These are phyloP conservation scores for Anastrepha obliqua DNA, from an alignment of 1,140 invertebrate genomes.

Conservation along the genomic window DNA sequence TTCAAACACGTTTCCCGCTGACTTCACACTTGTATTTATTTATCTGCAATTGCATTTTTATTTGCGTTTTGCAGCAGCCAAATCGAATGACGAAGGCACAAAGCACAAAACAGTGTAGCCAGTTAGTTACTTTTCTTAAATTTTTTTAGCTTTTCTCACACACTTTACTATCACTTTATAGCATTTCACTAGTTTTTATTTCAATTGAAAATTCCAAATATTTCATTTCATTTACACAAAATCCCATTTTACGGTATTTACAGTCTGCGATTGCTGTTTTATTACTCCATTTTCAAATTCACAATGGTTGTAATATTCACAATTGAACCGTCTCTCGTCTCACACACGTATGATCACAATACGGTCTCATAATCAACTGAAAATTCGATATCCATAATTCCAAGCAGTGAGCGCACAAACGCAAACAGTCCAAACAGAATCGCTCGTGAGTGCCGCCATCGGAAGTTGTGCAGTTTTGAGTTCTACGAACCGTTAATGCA, in stretches of 20 bases:
- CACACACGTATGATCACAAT: neutral
- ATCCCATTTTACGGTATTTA: neutral
- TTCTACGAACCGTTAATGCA: neutral
- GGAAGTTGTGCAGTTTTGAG: slow-evolving; percentile 42
- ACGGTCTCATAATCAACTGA: slow-evolving; percentile 35
- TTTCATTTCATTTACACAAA: neutral
- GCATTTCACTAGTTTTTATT: neutral
- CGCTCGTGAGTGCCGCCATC: neutral
- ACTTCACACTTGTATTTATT: slow-evolving; percentile 18
- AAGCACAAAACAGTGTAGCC: neutral
- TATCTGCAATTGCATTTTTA: neutral
- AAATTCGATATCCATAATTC: slow-evolving; percentile 7
- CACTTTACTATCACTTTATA: neutral
- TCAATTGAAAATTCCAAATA: neutral
- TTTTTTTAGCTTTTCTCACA: neutral
- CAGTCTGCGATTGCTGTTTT: neutral
- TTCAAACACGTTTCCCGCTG: slow-evolving; percentile 33
- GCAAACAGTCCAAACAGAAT: neutral
- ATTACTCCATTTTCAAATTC: neutral
- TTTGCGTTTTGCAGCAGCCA: neutral
- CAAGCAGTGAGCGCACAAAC: neutral
- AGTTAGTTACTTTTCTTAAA: neutral
- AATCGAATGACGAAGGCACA: neutral
- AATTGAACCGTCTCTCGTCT: neutral
- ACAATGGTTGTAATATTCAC: too few species aligned